Base-by-base conservation (phyloP, 2,797 vertebrate genomes). In the Epinephelus awoara region DNA sequence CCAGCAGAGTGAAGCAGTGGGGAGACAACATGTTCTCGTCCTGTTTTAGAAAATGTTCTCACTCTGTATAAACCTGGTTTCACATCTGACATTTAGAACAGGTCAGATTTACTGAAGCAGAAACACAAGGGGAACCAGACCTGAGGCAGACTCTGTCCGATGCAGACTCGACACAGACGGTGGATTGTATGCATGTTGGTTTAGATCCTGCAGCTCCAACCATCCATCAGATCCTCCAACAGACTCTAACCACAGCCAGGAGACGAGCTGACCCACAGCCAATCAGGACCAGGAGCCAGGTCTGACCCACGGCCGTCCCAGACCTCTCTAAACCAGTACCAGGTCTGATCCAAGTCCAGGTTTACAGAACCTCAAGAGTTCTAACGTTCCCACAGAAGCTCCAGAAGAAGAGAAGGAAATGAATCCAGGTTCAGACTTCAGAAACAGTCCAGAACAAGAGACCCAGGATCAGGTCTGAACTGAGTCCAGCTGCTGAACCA, bases 81-180 rank as follows among this genome's bases (percentile, higher is more conserved):
- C 34, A 34, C 7, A 8, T 34, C 7, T 34, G 34, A 34, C 34
- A 8, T 34, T 2, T 34, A 8, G 34, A 34, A 8, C 34, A 34
- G 7, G 8, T 34, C 7, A 34, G 2, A 34, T 34, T 34, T 34
- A 34, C 34, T 34, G 34, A 34, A 34, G 34, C 34, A 34, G 34
- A 34, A 29, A 29, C 27, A 29, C 38, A 11, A 40, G 40, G 14
- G 5, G 44, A 46, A 1, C 11, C 84, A 61, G 63, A 85, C 91
- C 92, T 93, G 91, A 1, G 91, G 92, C 17, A 92, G 96, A 79
- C 96, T 97, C 73, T 96, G 94, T 90, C 96, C 95, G 3, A 97
- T 97, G 90, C 98, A 98, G 93, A 92, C 92, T 80, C 94, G 95
- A 94, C 97, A 98, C 86, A 98, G 95, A 44, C 97, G 96, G 77